Percentiles rank a stretch among this genome's conserved stretches.
phyloP scores from a whole-genome alignment of 2,888 invertebrate genomes.

The Leptopilina myrica region DNA sequence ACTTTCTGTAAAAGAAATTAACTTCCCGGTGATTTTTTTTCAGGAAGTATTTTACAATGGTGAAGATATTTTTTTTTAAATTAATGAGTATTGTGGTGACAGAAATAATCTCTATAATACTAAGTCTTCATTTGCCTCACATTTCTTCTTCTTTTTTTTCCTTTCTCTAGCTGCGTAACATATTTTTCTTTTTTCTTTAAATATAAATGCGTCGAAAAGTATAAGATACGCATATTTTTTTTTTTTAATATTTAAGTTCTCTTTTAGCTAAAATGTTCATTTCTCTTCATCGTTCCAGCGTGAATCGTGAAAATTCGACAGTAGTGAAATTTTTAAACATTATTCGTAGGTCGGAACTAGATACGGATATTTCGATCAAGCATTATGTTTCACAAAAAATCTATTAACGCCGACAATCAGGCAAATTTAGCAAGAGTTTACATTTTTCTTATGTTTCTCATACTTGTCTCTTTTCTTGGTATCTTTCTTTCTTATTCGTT shows the following conservation, averaged over 20 bases:
- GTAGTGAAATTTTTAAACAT: slow-evolving; percentile 32
- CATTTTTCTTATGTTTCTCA: not conserved
- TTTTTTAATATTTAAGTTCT: slow-evolving; percentile 18
- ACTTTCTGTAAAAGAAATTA: slow-evolving; percentile 32
- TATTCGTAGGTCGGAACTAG: slow-evolving; percentile 40
- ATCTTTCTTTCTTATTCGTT: slow-evolving; percentile 37
- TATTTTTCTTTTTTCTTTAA: not conserved
- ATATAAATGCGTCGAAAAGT: slow-evolving; percentile 41
- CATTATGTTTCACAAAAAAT: slow-evolving; percentile 36
- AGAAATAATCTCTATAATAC: slow-evolving; percentile 28
- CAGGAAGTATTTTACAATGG: slow-evolving; percentile 27
- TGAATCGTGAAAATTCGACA: slow-evolving; percentile 37
- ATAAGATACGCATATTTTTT: slow-evolving; percentile 40
- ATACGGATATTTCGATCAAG: slow-evolving; percentile 37
- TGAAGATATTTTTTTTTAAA: not conserved
- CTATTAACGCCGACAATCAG: slow-evolving; percentile 35
- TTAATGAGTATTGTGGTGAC: slow-evolving; percentile 31
- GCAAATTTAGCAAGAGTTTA: slow-evolving; percentile 5
- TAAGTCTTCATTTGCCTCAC: slow-evolving; percentile 23
- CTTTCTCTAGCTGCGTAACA: slow-evolving; percentile 30
- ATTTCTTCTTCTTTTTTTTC: not conserved
- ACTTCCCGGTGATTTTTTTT: not conserved
- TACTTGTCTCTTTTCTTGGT: slow-evolving; percentile 35
- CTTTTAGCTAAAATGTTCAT: slow-evolving; percentile 27
- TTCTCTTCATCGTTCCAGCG: slow-evolving; percentile 36